Evolutionary conservation across 2,113 vertebrate species (phyloP).

Genomic region (Myotis davidii): DNA sequence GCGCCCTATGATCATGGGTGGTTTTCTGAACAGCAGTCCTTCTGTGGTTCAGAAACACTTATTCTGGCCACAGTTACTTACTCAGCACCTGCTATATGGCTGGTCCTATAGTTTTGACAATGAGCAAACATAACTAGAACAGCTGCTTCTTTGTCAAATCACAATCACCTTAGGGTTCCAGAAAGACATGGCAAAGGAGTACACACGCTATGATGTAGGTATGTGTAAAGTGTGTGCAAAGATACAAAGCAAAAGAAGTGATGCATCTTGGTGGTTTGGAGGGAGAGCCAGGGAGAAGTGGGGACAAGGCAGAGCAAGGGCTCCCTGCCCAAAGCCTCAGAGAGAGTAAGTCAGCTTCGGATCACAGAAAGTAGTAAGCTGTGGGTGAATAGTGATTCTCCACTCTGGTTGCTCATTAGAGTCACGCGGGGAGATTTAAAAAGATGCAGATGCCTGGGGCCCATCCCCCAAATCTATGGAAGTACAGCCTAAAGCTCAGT

Average conservation of each 20-base stretch:
- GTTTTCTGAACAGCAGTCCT: constrained; percentile 14
- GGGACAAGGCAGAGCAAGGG: neutral
- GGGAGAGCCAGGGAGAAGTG: neutral
- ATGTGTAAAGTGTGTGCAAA: neutral
- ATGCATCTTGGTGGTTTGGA: neutral
- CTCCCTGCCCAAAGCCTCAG: neutral
- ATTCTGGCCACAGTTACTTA: neutral
- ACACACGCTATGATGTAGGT: neutral
- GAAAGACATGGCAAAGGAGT: neutral
- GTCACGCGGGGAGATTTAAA: neutral
- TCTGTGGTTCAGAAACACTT: constrained; percentile 22
- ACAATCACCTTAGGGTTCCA: neutral
- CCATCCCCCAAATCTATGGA: neutral
- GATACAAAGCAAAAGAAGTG: neutral
- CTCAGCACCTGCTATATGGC: neutral
- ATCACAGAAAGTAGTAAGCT: neutral
- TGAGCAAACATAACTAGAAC: neutral
- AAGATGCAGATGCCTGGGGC: neutral
- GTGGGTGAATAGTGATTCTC: neutral
- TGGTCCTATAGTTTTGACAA: neutral
- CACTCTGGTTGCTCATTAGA: neutral
- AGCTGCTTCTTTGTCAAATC: neutral
- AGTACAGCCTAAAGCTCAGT: neutral
- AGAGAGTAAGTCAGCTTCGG: neutral
- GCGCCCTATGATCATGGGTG: neutral